Conservation (phyloP, 2,113 vertebrate species). For the Hydrochoerus hydrochaeris region DNA sequence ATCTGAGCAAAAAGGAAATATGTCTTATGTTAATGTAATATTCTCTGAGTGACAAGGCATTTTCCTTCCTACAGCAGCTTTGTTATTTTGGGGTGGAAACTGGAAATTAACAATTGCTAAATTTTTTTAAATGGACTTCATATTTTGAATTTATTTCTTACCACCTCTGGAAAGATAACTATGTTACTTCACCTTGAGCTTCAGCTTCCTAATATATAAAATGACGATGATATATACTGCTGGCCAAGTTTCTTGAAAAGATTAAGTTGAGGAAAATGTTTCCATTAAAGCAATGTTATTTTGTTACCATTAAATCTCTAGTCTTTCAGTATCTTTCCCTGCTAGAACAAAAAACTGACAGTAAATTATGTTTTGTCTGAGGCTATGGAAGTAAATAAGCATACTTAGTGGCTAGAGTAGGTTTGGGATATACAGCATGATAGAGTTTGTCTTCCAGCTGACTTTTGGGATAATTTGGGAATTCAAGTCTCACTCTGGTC, state of each 20-base stretch:
- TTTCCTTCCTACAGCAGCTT: constrained; percentile 17
- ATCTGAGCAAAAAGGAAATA: constrained; percentile 60
- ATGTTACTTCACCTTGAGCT: constrained; percentile 27
- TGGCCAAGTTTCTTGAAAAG: constrained; percentile 34
- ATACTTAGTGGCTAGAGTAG: background rate
- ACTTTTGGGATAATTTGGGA: constrained; percentile 45
- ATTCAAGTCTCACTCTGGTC: constrained; percentile 59
- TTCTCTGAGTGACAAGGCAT: constrained; percentile 18
- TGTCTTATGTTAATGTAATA: constrained; percentile 31
- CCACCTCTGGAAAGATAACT: background rate
- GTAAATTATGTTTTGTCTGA: background rate
- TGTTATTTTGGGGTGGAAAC: background rate
- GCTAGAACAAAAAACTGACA: constrained; percentile 42
- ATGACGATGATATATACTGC: background rate
- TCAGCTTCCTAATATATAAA: background rate
- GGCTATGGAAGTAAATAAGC: background rate
- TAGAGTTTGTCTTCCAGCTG: constrained; percentile 45
- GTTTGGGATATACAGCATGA: background rate
- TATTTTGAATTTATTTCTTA: constrained; percentile 29
- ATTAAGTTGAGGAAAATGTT: constrained; percentile 40
- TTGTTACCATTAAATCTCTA: constrained; percentile 37
- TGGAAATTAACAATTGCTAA: constrained; percentile 5
- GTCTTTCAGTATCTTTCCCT: constrained; percentile 1
- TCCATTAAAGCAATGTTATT: constrained; percentile 23
- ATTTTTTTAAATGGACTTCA: constrained; percentile 35